A percentile compares a stretch with the other conserved stretches of the same genome.
These are phyloP conservation scores for Pogonognathellus flavescens DNA, from an alignment of 1,140 invertebrate species.

Conservation along the genomic window DNA sequence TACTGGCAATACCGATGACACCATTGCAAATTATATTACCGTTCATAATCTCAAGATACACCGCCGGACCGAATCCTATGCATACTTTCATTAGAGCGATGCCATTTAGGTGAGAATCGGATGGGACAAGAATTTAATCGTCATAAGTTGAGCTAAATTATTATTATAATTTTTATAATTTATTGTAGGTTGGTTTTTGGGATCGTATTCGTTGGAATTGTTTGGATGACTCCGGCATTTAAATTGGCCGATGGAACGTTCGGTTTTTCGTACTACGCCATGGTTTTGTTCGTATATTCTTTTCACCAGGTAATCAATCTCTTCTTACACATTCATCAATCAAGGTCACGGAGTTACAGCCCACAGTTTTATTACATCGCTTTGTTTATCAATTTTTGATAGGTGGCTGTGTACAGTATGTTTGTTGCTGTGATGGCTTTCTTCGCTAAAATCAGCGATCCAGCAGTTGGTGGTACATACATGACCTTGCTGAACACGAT, in stretches of 20 bases:
- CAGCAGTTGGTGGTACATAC: constrained; percentile 96
- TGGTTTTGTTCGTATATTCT: constrained; percentile 84
- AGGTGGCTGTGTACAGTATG: constrained; percentile 82
- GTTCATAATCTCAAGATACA: constrained; percentile 88
- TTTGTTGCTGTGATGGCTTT: constrained; percentile 88
- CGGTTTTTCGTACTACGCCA: constrained; percentile 84
- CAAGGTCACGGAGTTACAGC: no score
- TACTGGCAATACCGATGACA: constrained; percentile 91
- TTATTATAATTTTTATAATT: constrained; percentile 14
- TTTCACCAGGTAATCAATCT: constrained; percentile 86
- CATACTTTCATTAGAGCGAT: constrained; percentile 90
- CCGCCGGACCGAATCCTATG: constrained; percentile 88
- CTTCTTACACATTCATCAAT: not conserved
- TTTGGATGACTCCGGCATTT: constrained; percentile 84
- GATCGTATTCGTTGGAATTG: constrained; percentile 83
- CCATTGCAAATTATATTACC: constrained; percentile 96
- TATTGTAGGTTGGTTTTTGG: constrained; percentile 80
- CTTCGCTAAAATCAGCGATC: constrained; percentile 90
- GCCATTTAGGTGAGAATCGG: constrained; percentile 80
- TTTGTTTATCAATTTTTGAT: constrained; percentile 59
- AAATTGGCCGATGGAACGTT: constrained; percentile 78
- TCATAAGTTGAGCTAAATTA: not conserved
- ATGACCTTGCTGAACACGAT: constrained; percentile 99
- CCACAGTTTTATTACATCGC: no score
- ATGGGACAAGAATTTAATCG: constrained; percentile 32